Conservation (phyloP, 1,140 invertebrate species). For the Reticulitermes speratus region DNA sequence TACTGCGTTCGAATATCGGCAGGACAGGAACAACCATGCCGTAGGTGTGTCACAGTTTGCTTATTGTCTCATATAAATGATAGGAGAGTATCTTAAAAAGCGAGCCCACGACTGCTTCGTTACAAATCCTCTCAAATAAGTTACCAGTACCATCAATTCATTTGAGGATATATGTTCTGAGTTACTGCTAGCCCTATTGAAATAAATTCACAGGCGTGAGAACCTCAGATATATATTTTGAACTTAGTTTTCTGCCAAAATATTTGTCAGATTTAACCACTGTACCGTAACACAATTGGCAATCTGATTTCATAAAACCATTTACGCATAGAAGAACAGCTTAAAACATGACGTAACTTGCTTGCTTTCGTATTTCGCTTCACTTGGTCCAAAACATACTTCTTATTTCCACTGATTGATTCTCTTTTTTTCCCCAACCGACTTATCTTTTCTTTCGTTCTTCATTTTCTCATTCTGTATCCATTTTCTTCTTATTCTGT, state of each 20-base stretch:
- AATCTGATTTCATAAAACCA: conserved; percentile 4
- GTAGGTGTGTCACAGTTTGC: too few species aligned
- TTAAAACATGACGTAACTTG: not conserved
- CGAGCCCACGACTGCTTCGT: too few species aligned
- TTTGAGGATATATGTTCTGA: too few species aligned
- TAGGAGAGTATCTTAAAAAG: too few species aligned
- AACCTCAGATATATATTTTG: not conserved
- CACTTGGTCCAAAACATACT: not conserved
- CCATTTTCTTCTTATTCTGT: not conserved
- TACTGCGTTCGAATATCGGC: too few species aligned
- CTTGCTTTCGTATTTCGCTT: not conserved
- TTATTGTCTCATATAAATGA: too few species aligned
- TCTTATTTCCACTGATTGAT: not conserved
- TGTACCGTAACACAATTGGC: not conserved
- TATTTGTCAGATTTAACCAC: not conserved
- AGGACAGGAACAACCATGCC: too few species aligned
- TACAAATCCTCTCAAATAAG: too few species aligned
- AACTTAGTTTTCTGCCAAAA: not conserved
- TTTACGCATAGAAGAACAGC: not conserved
- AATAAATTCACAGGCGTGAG: too few species aligned
- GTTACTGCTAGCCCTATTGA: too few species aligned
- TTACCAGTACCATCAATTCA: too few species aligned
- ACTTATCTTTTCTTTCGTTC: not conserved
- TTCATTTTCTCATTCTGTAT: not conserved
- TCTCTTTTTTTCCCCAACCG: not conserved